Evolutionary conservation across 2,888 invertebrate genomes (phyloP), one percentile per base, ranked within the genome.

Genomic region (Lamellibrachia satsuma): DNA sequence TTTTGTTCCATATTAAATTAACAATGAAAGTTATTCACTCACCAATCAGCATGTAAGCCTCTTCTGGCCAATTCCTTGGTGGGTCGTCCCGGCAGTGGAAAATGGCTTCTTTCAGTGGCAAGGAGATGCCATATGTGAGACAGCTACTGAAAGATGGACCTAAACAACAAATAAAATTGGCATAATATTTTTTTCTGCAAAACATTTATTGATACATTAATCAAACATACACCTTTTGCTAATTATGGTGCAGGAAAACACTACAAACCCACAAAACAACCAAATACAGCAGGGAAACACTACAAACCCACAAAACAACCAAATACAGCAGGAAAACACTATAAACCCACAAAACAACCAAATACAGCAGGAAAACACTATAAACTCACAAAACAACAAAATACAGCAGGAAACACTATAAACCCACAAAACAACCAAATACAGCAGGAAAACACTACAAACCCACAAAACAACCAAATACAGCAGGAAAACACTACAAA

Each of bases 51-150:
- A 97, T 97, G 96, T 98, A 98, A 0, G 98, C 98, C 52, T 97
- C 97, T 52, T 97, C 97, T 0, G 98, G 97, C 98, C 98, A 98
- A 96, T 97, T 97, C 57, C 97, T 97, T 0, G 98, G 98, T 0
- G 98, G 98, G 93, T 97, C 97, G 95, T 97, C 97, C 95, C 98
- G 97, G 94, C 98, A 98, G 94, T 97, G 97, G 96, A 98, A 97
- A 94, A 98, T 97, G 27, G 97, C 97, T 96, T 98, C 97, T 94
- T 97, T 97, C 0, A 98, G 96, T 27, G 98, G 97, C 1, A 98
- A 97, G 9, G 97, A 97, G n/a, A 98, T 96, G 0, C 98, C 98
- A 0, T 97, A 97, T 0, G 98, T 98, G 52, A 98, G 97, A 93
- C 97, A 97, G 95, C 98, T 97, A n/a, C 60, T 75, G 8, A 75